A percentile compares a stretch with the other conserved stretches of the same genome.
Evolutionary conservation across 2,888 invertebrate genomes (phyloP).

Genomic region (Agrotis segetum): DNA sequence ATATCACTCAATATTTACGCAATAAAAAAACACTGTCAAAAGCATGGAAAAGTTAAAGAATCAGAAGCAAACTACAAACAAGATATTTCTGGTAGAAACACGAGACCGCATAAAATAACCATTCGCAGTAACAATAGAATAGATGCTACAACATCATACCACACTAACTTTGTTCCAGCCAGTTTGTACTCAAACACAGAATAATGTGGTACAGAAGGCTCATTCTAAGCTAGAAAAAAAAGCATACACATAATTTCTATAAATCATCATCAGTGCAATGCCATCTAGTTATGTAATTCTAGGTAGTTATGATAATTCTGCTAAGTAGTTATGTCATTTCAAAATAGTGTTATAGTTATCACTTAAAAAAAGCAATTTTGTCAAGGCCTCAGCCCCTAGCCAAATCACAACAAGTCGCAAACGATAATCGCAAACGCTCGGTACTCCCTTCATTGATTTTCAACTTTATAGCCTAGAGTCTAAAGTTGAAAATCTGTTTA

Average conservation of each 20-base stretch:
- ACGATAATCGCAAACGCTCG: too few species aligned
- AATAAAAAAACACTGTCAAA: neutral
- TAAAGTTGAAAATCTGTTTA: too few species aligned
- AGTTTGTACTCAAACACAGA: neutral
- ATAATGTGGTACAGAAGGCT: conserved; percentile 5
- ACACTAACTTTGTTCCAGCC: conserved; percentile 12
- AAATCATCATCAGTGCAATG: too few species aligned
- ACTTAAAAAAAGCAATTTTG: neutral
- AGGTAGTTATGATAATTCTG: too few species aligned
- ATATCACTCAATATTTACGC: neutral
- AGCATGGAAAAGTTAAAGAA: neutral
- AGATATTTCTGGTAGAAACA: conserved; percentile 6
- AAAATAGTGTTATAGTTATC: neutral
- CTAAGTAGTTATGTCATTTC: too few species aligned
- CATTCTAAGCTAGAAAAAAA: neutral
- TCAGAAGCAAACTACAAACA: conserved; percentile 13
- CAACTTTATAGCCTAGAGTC: too few species aligned
- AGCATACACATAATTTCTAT: neutral
- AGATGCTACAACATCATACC: conserved; percentile 28
- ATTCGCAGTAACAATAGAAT: conserved; percentile 41
- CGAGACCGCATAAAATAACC: conserved; percentile 40
- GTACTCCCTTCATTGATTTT: too few species aligned
- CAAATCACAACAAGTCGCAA: too few species aligned
- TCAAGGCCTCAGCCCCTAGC: neutral
- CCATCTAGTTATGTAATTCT: too few species aligned